Percentiles rank a stretch among this genome's conserved stretches.
phyloP scores from a whole-genome alignment of 2,888 invertebrate species.

The Kryphioiulus occultus region DNA sequence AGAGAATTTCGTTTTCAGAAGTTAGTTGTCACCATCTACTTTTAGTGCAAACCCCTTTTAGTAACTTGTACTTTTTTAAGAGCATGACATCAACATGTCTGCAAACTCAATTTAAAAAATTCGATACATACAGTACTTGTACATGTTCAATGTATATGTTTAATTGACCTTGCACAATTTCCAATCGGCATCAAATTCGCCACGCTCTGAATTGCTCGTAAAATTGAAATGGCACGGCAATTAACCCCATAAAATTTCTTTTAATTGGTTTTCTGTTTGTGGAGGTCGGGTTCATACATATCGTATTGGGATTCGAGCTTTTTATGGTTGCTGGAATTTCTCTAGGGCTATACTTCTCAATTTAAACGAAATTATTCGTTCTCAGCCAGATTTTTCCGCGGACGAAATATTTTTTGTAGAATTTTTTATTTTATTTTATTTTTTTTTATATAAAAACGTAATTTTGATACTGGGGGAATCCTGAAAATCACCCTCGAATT shows the following conservation, averaged over 20 bases:
- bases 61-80: no score
- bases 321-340: background rate
- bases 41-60: no score
- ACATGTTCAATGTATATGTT: background rate
- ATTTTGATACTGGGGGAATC: background rate
- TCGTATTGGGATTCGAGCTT: background rate
- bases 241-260: background rate
- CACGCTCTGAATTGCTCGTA: background rate
- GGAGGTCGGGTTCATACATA: background rate
- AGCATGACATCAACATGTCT: no score
- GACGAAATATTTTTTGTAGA: background rate
- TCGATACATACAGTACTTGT: no score
- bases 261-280: no score
- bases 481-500: background rate
- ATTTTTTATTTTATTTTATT: background rate
- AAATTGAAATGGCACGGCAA: background rate
- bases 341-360: background rate
- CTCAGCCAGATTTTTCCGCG: background rate
- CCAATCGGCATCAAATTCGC: background rate
- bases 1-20: no score
- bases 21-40: no score
- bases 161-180: background rate
- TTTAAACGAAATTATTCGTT: background rate
- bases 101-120: no score
- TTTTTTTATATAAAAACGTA: no score